phyloP scores from a whole-genome alignment of 2,888 invertebrate genomes.

The Athetis lepigone region DNA sequence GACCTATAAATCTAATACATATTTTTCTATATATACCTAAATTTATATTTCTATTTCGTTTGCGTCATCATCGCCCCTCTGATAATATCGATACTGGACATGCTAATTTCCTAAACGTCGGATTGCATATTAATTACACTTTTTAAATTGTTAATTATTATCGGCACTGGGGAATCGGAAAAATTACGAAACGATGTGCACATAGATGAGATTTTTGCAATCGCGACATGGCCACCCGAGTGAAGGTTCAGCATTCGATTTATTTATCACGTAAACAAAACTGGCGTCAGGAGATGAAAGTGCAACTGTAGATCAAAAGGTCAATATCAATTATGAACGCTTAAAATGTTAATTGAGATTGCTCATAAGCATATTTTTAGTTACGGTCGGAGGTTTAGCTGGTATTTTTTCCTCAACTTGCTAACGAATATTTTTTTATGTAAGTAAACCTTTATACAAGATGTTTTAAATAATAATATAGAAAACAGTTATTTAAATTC shows the following conservation, averaged over 20 bases:
- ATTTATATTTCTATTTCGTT: no score
- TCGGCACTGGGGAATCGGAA: background rate
- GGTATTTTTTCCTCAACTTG: background rate
- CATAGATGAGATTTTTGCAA: constrained; percentile 34
- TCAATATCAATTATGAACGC: constrained; percentile 25
- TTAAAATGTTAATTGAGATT: constrained; percentile 12
- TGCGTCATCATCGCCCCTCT: no score
- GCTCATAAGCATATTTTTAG: background rate
- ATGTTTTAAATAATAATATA: no score
- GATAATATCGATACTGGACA: background rate
- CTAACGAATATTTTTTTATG: no score
- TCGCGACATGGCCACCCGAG: constrained; percentile 28
- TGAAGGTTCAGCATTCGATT: constrained; percentile 23
- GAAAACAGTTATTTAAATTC: no score
- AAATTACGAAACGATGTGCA: constrained; percentile 26
- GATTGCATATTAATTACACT: constrained; percentile 15
- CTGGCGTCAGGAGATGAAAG: constrained; percentile 18
- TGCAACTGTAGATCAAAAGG: constrained; percentile 21
- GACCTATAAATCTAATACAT: no score
- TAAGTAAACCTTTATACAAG: no score
- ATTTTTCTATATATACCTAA: no score
- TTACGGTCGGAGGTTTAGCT: background rate
- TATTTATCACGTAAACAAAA: constrained; percentile 31
- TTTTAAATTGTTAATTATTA: constrained; percentile 11
- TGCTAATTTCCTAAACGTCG: background rate